Conservation (phyloP, 2,797 vertebrate species). For the Catharus ustulatus region DNA sequence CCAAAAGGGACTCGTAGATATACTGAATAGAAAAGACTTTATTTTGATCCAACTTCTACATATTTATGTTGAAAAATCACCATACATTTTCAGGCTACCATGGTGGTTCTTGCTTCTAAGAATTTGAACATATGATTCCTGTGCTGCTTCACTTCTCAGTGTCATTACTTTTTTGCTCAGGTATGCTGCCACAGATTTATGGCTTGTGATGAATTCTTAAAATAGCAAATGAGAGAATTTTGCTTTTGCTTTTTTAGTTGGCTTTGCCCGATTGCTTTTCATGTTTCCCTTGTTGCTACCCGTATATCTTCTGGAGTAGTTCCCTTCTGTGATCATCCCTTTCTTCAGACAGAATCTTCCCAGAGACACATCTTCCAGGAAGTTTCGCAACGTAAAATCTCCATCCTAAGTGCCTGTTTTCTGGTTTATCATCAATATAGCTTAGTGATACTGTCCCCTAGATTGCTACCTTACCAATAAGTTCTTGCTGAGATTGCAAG, state of each 20-base stretch:
- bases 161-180: not conserved
- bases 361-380: not conserved
- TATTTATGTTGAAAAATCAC: not conserved
- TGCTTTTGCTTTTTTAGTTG: not conserved
- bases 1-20: not conserved
- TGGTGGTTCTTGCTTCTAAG: not conserved
- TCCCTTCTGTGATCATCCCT: not conserved
- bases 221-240: not conserved
- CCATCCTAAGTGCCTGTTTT: not conserved
- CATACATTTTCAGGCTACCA: not conserved
- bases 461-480: not conserved
- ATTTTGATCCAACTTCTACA: not conserved
- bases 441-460: not conserved
- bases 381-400: not conserved
- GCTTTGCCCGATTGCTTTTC: not conserved
- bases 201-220: not conserved
- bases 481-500: not conserved
- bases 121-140: not conserved
- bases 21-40: not conserved
- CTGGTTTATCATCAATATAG: not conserved
- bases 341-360: not conserved
- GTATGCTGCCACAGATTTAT: not conserved
- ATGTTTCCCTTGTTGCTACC: not conserved
- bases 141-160: not conserved
- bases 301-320: not conserved